phyloP scores from a whole-genome alignment of 1,140 invertebrate species.

The Formica selysi region DNA sequence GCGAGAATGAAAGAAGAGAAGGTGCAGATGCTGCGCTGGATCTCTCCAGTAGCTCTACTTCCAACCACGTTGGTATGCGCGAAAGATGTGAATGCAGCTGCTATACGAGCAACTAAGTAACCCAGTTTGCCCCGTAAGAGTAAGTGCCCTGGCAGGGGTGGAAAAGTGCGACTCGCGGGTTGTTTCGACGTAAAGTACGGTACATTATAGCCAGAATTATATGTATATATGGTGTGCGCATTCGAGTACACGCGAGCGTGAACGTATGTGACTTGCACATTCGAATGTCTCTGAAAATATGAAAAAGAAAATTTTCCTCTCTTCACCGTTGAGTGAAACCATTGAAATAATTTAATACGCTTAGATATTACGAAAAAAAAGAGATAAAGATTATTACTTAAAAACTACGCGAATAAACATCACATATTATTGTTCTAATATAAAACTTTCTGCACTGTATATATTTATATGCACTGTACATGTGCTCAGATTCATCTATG shows the following conservation, averaged over 20 bases:
- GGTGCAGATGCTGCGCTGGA: conserved; percentile 40
- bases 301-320: neutral
- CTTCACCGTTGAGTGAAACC: neutral
- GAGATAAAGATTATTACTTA: neutral
- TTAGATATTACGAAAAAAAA: neutral
- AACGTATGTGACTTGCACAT: conserved; percentile 16
- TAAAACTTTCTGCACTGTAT: neutral
- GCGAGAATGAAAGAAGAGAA: conserved; percentile 22
- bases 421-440: neutral
- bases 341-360: neutral
- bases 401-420: neutral
- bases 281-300: conserved; percentile 51
- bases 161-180: conserved; percentile 43
- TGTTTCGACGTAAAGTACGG: conserved; percentile 70
- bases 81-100: conserved; percentile 41
- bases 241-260: conserved; percentile 45
- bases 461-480: no score
- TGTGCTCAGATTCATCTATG: no score
- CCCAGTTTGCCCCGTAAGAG: conserved; percentile 31
- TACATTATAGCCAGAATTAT: conserved; percentile 65
- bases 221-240: neutral
- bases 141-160: conserved; percentile 20
- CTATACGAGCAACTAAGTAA: conserved; percentile 64
- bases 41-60: conserved; percentile 42
- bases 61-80: conserved; percentile 48